These are phyloP conservation scores for Silvanus unidentatus DNA, from an alignment of 2,888 invertebrate species.

Conservation along the genomic window DNA sequence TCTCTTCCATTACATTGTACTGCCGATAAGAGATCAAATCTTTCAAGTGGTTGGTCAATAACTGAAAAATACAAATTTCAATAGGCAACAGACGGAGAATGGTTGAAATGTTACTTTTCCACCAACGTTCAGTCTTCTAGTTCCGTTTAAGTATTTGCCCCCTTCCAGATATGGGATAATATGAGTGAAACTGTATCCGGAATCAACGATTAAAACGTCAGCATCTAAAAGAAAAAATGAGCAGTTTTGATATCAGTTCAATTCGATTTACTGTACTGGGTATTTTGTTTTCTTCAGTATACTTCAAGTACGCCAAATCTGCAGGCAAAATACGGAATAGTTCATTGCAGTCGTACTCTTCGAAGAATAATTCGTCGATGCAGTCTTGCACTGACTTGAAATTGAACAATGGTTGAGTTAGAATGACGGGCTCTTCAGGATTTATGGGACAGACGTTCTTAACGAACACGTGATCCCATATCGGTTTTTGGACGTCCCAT, in stretches of 20 bases:
- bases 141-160: constrained; percentile 56
- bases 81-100: constrained; percentile 1
- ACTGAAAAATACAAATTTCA: constrained; percentile 16
- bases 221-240: constrained; percentile 19
- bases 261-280: not conserved
- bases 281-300: constrained; percentile 20
- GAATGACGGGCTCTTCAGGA: constrained; percentile 70
- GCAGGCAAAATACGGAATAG: constrained; percentile 75
- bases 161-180: constrained; percentile 82
- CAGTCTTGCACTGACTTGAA: constrained; percentile 89
- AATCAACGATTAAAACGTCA: constrained; percentile 71
- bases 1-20: constrained; percentile 97
- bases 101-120: constrained; percentile 68
- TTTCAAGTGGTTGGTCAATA: constrained; percentile 92
- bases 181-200: constrained; percentile 94
- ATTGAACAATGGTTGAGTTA: constrained; percentile 93
- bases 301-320: constrained; percentile 56
- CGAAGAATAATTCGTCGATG: constrained; percentile 93
- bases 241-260: no score
- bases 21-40: constrained; percentile 95
- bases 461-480: constrained; percentile 94
- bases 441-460: constrained; percentile 72
- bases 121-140: constrained; percentile 85
- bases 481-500: constrained; percentile 92
- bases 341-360: constrained; percentile 89